Evolutionary conservation across 2,888 invertebrate species (phyloP), one percentile per base, ranked within the genome.

Genomic region (Dermolepida albohirtum): DNA sequence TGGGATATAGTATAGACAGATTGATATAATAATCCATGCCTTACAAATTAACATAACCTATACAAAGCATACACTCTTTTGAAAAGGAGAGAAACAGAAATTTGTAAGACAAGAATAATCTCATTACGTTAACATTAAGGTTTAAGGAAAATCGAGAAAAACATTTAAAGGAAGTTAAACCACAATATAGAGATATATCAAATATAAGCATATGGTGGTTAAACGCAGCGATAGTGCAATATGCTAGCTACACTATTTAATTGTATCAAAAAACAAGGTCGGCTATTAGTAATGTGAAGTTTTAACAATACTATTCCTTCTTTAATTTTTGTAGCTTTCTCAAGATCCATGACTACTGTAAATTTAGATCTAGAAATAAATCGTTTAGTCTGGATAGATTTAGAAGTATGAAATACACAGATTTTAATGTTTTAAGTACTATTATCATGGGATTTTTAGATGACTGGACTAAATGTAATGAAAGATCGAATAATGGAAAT

Each of bases 381-480:
- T 67, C 73, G 81, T 63, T 86, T 93, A 71, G 90, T 92, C 11
- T 93, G 93, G 93, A 84, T 93, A 47, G 93, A 93, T 76, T 81
- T 92, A 75, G 93, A 93, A 79, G 87, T 86, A 81, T 71, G 69
- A 74, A 59, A 43, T 6, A 1, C 41, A 52, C 50, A 39, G 55
- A 66, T 69, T 66, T 70, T 39, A 43, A 49, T 57, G 8, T 11
- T 52, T 7, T 43, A 44, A 1, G 55, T 55, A 43, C 22, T 64
- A n/a, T 54, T 40, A 29, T 10, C 1, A 50, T 12, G n/a, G 16
- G 22, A 6, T 77, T 84, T n/a, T 66, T 78, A 91, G 90, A 95
- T 98, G 96, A 95, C 96, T 7, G 98, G 98, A 0, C 83, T 98
- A 12, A 88, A 97, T 79, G 80, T 92, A 54, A 85, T 90, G 0